Conservation (phyloP, 2,797 vertebrate species). For the Simalia tracyae region DNA sequence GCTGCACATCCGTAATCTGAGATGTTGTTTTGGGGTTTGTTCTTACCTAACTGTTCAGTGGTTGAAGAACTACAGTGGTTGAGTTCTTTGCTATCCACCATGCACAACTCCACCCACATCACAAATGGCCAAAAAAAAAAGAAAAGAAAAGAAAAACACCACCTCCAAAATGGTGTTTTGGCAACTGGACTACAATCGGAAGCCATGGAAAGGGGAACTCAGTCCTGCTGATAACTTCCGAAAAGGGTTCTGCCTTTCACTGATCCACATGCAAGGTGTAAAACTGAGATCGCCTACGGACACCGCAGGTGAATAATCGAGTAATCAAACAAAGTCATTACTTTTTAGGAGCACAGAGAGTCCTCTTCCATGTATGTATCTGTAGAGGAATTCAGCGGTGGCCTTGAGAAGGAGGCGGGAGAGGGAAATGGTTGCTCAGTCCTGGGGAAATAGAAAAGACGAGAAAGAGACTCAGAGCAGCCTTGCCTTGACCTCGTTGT, state of each 20-base stretch:
- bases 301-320: not conserved
- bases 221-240: not conserved
- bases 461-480: too few species aligned
- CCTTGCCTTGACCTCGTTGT: too few species aligned
- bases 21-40: constrained; percentile 14
- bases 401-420: too few species aligned
- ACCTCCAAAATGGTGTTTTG: constrained; percentile 38
- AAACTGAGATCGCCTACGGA: not conserved
- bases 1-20: constrained; percentile 46
- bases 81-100: not conserved
- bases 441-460: too few species aligned
- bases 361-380: too few species aligned
- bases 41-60: constrained; percentile 47
- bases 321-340: not conserved
- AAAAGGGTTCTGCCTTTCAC: accelerated
- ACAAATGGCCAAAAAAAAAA: not conserved
- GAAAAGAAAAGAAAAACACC: not conserved
- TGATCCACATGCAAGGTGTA: not conserved
- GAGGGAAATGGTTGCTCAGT: too few species aligned
- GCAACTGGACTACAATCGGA: not conserved
- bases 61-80: not conserved
- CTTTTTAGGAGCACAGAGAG: too few species aligned
- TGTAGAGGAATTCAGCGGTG: too few species aligned
- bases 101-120: constrained; percentile 2
- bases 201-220: not conserved